Percentiles rank a stretch among this genome's conserved stretches.
Conservation (phyloP, 2,113 vertebrate genomes). For the Myiopsitta monachus region DNA sequence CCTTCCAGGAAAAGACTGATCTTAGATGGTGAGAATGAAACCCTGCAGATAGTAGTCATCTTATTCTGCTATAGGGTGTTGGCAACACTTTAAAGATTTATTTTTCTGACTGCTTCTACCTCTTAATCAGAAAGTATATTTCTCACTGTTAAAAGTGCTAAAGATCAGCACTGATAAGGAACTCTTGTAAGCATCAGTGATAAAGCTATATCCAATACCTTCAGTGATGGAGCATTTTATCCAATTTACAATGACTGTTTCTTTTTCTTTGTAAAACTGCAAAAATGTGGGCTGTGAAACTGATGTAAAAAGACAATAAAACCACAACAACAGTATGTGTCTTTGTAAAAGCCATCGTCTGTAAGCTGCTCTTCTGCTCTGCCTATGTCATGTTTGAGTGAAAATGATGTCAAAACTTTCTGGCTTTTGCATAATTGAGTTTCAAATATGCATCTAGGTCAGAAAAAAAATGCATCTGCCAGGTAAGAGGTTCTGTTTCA, state of each 20-base stretch:
- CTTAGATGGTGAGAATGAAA: neutral
- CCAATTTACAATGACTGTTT: neutral
- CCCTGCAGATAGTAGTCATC: neutral
- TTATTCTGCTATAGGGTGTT: neutral
- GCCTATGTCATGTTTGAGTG: neutral
- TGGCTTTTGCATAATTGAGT: neutral
- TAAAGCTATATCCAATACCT: neutral
- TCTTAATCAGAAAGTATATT: neutral
- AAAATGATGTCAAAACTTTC: neutral
- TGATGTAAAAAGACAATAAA: neutral
- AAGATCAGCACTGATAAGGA: neutral
- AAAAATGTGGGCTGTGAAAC: neutral
- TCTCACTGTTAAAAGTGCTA: neutral
- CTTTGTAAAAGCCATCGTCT: neutral
- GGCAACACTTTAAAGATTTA: neutral
- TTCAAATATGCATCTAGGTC: neutral
- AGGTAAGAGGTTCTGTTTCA: neutral
- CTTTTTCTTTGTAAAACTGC: neutral
- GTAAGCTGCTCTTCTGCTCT: neutral
- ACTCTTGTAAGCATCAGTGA: neutral
- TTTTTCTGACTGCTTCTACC: neutral
- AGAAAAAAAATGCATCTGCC: neutral
- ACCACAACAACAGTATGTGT: fast-evolving
- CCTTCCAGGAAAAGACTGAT: neutral
- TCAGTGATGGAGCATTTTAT: neutral